Conservation (phyloP, 2,113 vertebrate genomes). For the Hemicordylus capensis region DNA sequence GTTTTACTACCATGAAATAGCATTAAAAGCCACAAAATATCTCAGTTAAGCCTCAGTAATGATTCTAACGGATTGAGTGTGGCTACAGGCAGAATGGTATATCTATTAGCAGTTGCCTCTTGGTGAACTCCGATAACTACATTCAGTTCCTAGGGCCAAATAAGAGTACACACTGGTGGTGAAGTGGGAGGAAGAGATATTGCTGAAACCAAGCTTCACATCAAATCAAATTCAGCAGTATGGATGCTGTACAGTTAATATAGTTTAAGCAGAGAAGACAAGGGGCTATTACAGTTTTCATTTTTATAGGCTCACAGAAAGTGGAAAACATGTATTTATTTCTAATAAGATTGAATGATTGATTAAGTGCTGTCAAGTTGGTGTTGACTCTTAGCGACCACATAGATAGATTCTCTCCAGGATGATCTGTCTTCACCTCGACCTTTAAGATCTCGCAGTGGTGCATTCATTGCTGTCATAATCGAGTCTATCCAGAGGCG, state of each 20-base stretch:
- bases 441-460: too few relatives aligned
- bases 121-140: background rate
- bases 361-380: too few relatives aligned
- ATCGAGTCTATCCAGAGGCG: too few relatives aligned
- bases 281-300: background rate
- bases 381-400: too few relatives aligned
- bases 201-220: conserved; percentile 4
- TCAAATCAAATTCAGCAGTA: conserved; percentile 18
- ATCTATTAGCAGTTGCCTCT: conserved; percentile 24
- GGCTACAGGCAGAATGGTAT: conserved; percentile 41
- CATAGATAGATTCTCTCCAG: too few relatives aligned
- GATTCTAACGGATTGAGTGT: conserved; percentile 54
- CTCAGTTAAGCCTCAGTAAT: conserved; percentile 63
- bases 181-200: fast-evolving
- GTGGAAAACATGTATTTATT: background rate
- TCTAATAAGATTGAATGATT: background rate
- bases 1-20: conserved; percentile 70
- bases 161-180: background rate
- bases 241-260: conserved; percentile 14
- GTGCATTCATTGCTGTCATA: too few relatives aligned
- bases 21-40: conserved; percentile 67
- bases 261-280: background rate
- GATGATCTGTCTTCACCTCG: too few relatives aligned
- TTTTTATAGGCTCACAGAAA: background rate
- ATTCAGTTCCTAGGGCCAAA: conserved; percentile 15